Evolutionary conservation across 2,113 vertebrate genomes (phyloP), one percentile per base, ranked within the genome.

Genomic region (Synchiropus splendidus): DNA sequence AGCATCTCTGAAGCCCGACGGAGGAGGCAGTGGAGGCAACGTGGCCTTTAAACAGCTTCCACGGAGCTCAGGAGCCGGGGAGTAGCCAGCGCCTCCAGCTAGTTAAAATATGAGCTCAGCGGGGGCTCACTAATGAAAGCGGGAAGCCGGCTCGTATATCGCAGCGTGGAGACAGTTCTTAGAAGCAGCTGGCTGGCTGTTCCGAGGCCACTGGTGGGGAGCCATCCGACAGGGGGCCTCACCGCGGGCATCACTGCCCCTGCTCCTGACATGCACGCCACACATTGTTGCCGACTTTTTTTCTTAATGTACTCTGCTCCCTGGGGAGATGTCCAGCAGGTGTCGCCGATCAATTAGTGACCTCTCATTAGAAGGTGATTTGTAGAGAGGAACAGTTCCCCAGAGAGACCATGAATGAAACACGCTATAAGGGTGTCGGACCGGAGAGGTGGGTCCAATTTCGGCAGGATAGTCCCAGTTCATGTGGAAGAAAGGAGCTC

Each of bases 171-270:
- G 82, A 81, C 82, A 81, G 64, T 81, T 84, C 72, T 75, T 78
- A 71, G 80, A 79, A 83, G 80, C 83, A 80, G 81, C 72, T 77
- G 61, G 70, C 46, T 48, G 64, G 73, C 66, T 37, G 47, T 60
- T 84, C 78, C 72, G 54, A 47, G 62, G 77, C 77, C 69, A 72
- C 71, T 69, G 75, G 70, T 85, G 83, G 86, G 83, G 83, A 86
- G 83, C 75, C 57, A 61, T 80, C 67, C 66, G 55, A 76, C 67
- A 62, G 80, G 76, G 81, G 81, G 70, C 73, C 78, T 77, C 21
- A 78, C 77, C 79, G 78, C 78, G 72, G 62, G 67, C 27, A 15
- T 15, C 18, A 37, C 40, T 32, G 18, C 49, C 55, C 48, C 54
- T 45, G 37, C 39, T 60, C 53, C 57, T 51, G 61, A 42, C 54